phyloP scores from a whole-genome alignment of 2,113 vertebrate genomes.

The Epinephelus fuscoguttatus region DNA sequence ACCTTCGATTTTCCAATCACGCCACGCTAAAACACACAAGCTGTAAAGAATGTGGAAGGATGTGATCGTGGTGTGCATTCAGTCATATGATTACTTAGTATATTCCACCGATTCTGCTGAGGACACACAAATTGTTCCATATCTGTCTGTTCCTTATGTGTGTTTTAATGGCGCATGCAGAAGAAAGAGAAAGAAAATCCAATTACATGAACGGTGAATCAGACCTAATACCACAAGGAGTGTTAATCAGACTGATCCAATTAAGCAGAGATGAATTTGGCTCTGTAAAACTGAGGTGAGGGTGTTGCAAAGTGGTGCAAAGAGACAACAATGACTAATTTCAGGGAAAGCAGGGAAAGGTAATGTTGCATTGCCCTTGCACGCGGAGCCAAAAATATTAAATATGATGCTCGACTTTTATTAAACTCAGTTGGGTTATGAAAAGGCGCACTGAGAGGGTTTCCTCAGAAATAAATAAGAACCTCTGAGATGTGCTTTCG shows the following conservation, averaged over 20 bases:
- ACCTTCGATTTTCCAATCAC: constrained; percentile 20
- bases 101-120: neutral
- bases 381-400: neutral
- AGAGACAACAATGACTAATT: constrained; percentile 14
- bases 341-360: neutral
- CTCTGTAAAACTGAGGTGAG: constrained; percentile 11
- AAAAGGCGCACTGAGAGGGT: neutral
- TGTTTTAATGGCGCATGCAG: neutral
- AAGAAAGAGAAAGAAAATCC: neutral
- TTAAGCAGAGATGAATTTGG: constrained; percentile 15
- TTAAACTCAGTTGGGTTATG: constrained; percentile 13
- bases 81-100: neutral
- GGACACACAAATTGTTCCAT: neutral
- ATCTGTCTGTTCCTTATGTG: neutral
- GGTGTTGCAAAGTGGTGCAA: neutral
- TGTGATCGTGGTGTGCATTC: neutral
- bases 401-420: neutral
- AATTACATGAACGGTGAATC: constrained; percentile 22
- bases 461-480: constrained; percentile 14
- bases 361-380: neutral
- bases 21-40: neutral
- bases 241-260: constrained; percentile 28
- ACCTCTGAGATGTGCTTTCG: neutral
- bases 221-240: constrained; percentile 13
- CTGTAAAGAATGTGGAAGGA: neutral